Conservation (phyloP, 1,140 invertebrate species). For the Drosophila fuyamai region DNA sequence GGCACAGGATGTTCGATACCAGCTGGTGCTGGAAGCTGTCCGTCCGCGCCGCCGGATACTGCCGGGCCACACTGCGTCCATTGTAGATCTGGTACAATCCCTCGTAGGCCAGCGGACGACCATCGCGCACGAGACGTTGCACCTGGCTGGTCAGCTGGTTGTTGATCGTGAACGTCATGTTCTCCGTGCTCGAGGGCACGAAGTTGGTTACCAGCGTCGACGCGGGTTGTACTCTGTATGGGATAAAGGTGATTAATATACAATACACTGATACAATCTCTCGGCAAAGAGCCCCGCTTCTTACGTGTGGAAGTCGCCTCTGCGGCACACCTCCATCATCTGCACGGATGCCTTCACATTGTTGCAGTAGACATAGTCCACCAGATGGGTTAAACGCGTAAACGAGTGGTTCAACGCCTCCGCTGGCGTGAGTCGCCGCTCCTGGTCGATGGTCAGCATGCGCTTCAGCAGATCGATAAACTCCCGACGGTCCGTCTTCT, state of each 20-base stretch:
- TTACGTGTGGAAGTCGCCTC: slow-evolving; percentile 88
- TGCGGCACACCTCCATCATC: slow-evolving; percentile 96
- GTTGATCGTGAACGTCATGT: slow-evolving; percentile 95
- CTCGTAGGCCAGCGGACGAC: slow-evolving; percentile 88
- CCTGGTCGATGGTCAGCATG: slow-evolving; percentile 99
- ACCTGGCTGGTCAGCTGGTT: slow-evolving; percentile 92
- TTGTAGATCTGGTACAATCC: slow-evolving; percentile 95
- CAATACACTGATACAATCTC: not conserved
- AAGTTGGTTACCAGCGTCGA: slow-evolving; percentile 89
- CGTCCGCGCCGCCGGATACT: slow-evolving; percentile 88
- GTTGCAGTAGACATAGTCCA: slow-evolving; percentile 98
- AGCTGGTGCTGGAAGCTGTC: slow-evolving; percentile 94
- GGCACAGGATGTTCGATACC: slow-evolving; percentile 96
- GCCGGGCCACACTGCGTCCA: slow-evolving; percentile 89
- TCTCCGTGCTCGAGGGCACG: slow-evolving; percentile 91
- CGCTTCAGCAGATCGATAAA: slow-evolving; percentile 98
- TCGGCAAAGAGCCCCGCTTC: slow-evolving; percentile 44
- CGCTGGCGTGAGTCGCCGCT: slow-evolving; percentile 96
- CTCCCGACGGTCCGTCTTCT: slow-evolving; percentile 97
- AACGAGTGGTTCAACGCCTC: slow-evolving; percentile 98
- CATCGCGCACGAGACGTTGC: slow-evolving; percentile 88
- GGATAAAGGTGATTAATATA: not conserved
- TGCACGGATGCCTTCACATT: slow-evolving; percentile 97
- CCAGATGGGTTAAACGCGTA: slow-evolving; percentile 95
- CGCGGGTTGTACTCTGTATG: slow-evolving; percentile 86